A percentile compares a stretch with the other conserved stretches of the same genome.
Evolutionary conservation across 2,113 vertebrate species (phyloP).

Genomic region (Rhinopomastus cyanomelas): DNA sequence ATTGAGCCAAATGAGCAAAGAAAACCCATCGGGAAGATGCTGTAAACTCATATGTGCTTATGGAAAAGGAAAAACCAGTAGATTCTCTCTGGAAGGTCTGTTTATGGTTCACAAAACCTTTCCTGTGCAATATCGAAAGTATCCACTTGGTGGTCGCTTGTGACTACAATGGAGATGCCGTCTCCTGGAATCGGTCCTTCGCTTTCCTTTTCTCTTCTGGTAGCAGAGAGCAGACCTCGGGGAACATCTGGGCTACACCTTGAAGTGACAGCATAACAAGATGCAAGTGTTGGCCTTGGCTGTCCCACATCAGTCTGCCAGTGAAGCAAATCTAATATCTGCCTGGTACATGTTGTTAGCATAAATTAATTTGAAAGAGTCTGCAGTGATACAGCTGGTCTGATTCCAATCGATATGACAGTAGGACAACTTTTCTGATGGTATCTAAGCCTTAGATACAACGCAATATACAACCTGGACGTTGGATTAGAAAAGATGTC

Average conservation of each 20-base stretch:
- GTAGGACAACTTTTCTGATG: neutral
- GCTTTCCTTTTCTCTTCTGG: neutral
- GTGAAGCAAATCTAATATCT: neutral
- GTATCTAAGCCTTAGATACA: neutral
- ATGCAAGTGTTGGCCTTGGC: neutral
- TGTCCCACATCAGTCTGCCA: neutral
- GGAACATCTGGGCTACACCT: neutral
- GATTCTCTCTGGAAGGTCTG: neutral
- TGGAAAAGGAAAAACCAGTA: neutral
- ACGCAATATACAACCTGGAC: neutral
- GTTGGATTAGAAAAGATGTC: neutral
- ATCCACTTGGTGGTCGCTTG: constrained; percentile 47
- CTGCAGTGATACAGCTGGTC: neutral
- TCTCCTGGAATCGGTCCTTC: neutral
- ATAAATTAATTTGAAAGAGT: neutral
- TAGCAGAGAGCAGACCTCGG: neutral
- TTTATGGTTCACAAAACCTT: neutral
- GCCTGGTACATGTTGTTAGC: neutral
- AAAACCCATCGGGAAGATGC: neutral
- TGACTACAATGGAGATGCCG: neutral
- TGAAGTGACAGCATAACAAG: neutral
- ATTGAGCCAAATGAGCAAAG: neutral
- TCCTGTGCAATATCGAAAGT: neutral
- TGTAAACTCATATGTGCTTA: neutral
- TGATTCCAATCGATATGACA: neutral